Evolutionary conservation across 2,888 invertebrate genomes (phyloP).

Genomic region (Eupsilia transversa): DNA sequence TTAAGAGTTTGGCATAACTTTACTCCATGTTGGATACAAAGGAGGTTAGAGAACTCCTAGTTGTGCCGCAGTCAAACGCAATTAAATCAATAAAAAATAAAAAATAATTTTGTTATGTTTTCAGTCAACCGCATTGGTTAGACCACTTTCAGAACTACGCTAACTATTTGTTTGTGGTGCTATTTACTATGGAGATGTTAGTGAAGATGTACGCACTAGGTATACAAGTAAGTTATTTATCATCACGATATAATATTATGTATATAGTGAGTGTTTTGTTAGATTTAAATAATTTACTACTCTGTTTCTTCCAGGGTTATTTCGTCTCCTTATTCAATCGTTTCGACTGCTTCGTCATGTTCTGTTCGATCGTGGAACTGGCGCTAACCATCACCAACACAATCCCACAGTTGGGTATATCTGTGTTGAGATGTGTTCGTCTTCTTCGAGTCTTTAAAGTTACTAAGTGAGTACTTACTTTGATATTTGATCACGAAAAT

Average conservation of each 20-base stretch:
- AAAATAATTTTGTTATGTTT: conserved; percentile 57
- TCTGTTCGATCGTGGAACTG: conserved; percentile 99
- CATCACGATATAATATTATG: background rate
- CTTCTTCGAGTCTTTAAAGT: conserved; percentile 99
- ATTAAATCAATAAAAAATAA: background rate
- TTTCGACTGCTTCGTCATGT: conserved; percentile 99
- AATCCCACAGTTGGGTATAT: conserved; percentile 99
- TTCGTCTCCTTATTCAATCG: conserved; percentile 99
- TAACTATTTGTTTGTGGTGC: conserved; percentile 98
- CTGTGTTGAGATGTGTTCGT: conserved; percentile 99
- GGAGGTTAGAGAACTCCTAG: background rate
- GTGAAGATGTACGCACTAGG: conserved; percentile 99
- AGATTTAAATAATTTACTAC: background rate
- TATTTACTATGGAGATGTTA: conserved; percentile 99
- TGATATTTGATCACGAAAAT: background rate
- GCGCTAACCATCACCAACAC: conserved; percentile 95
- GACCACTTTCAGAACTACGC: conserved; percentile 98
- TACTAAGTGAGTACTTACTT: conserved; percentile 95
- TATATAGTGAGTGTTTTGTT: too few relatives aligned
- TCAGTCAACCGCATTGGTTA: conserved; percentile 96
- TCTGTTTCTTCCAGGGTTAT: conserved; percentile 93
- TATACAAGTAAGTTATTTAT: conserved; percentile 93
- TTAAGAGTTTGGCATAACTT: too few relatives aligned
- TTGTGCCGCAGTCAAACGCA: background rate
- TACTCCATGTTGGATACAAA: background rate